Evolutionary conservation across 2,113 vertebrate genomes (phyloP), one percentile per base, ranked within the genome.

Genomic region (Heloderma charlesbogerti): DNA sequence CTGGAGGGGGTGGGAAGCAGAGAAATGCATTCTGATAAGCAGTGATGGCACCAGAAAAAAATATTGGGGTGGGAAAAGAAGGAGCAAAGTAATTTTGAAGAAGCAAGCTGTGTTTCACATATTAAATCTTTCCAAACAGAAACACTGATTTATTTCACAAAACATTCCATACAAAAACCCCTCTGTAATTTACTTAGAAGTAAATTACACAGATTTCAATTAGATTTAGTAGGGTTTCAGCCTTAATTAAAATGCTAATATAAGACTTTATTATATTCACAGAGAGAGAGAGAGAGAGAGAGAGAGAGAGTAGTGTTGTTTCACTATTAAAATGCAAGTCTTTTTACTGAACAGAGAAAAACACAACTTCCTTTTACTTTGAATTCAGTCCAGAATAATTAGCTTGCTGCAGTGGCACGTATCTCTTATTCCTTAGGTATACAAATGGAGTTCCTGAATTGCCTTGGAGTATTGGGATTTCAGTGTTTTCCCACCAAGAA

Each of bases 1-100:
- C 97, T 97, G 90, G 25, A 91, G 83, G 13, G 63, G 57, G 25
- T 34, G 15, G 34, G 22, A 80, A 77, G 13, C 6, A 37, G 37
- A 77, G 5, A 71, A 43, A 80, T 69, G 27, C 18, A 29, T 37
- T 31, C 37, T 8, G 27, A 57, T 63, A 25, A 15, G 40, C 54
- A 63, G 25, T n/a, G n/a, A n/a, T n/a, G n/a, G n/a, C n/a, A n/a
- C n/a, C n/a, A n/a, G n/a, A n/a, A 43, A 34, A 29, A 40, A 40
- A 78, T 40, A 60, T 10, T 31, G 40, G 15, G 3, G 15, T 88
- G 37, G 27, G 74, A 20, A 78, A 66, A 63, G 37, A 66, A 37
- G 5, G 29, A 71, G 66, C 43, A 84, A 25, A 34, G 15, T 48
- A 15, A 15, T 45, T 10, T 78, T 45, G 6, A 79, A 5, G 43